Base-by-base conservation (phyloP, 2,888 invertebrate species). In the Listrodromus nycthemerus region DNA sequence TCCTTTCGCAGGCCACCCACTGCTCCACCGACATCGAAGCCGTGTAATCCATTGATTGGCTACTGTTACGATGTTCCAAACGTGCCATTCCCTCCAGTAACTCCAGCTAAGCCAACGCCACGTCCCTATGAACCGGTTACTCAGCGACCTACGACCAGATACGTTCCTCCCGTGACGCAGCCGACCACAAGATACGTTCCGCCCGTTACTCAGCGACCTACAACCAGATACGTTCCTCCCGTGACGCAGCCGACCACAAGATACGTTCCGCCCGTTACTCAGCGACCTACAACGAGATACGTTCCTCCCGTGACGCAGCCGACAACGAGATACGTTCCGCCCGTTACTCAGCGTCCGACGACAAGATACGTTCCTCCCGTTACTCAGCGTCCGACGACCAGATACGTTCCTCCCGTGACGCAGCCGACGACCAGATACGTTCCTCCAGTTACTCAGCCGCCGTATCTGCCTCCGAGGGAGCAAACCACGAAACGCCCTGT, bases 181-280 rank as follows among this genome's bases (percentile, higher is more conserved):
- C 8, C 65, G 10, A 58, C 74, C 5, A 82, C 81, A 33, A 24
- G 33, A 41, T 69, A 70, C 73, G 50, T 55, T 37, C 73, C 85
- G 21, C 85, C 86, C 33, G 30, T 71, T 10, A 82, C 77, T 1
- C 77, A 52, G n/a, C 65, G n/a, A n/a, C 37, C 81, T 19, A 66
- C 55, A 0, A 75, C 76, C 8, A 52, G 50, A 65, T 71, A 63
- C 66, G n/a, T 24, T 33, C 77, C 80, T 48, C 19, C 73, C 6
- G 21, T 37, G 7, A 50, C 78, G 6, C 79, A 61, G 21, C 8
- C 65, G 10, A 58, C 74, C 10, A 82, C 81, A 33, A 24, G 33
- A 41, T 69, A 70, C 73, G 50, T 55, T 37, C 73, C 85, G 27
- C 85, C 86, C 21, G 30, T 71, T 10, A 82, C 77, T 2, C 77